phyloP scores from a whole-genome alignment of 2,888 invertebrate species.

The Thysanoteuthis rhombus region DNA sequence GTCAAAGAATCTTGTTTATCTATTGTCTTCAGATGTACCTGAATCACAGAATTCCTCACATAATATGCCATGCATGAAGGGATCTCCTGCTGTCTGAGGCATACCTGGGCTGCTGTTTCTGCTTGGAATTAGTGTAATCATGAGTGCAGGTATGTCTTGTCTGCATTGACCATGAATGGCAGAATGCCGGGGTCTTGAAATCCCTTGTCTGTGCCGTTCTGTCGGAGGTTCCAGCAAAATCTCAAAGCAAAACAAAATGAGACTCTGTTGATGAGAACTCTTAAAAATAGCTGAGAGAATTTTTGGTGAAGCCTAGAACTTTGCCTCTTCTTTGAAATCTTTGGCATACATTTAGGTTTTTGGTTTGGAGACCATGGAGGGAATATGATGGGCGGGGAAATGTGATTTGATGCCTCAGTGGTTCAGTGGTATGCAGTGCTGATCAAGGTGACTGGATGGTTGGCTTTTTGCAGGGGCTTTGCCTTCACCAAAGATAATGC shows the following conservation, averaged over 20 bases:
- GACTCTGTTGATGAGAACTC: conserved; percentile 12
- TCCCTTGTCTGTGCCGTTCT: background rate
- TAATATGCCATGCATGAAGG: background rate
- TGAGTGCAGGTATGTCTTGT: conserved; percentile 12
- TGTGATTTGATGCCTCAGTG: background rate
- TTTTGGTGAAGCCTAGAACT: background rate
- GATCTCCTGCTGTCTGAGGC: background rate
- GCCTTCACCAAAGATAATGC: background rate
- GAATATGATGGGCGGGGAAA: no score
- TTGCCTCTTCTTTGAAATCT: background rate
- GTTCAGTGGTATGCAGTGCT: background rate
- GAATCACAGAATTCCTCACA: background rate
- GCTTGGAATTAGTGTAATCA: background rate
- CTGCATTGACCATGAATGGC: background rate
- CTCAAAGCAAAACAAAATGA: background rate
- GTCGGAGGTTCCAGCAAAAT: background rate
- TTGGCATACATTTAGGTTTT: background rate
- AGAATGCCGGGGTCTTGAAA: background rate
- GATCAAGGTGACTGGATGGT: background rate
- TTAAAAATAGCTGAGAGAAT: background rate
- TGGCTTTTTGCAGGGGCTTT: background rate
- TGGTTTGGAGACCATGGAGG: background rate
- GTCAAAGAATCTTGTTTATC: background rate
- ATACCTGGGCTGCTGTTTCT: background rate
- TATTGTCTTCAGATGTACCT: background rate